phyloP scores from a whole-genome alignment of 1,140 invertebrate species.

The Prorops nasuta region DNA sequence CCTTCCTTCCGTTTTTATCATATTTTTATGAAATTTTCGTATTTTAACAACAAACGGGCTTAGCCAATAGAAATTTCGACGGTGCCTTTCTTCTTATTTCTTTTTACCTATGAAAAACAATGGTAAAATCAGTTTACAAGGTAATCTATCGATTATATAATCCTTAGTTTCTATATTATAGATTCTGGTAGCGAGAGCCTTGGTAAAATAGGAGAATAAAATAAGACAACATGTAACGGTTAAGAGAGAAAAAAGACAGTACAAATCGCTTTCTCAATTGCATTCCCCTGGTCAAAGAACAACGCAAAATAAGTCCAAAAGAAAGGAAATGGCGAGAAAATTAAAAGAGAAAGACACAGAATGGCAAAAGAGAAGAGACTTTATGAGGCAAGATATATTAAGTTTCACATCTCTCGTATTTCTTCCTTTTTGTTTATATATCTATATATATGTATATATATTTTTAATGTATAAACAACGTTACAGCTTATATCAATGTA shows the following conservation, averaged over 20 bases:
- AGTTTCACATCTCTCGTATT: no score
- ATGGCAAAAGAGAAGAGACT: slow-evolving; percentile 3
- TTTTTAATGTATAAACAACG: slow-evolving; percentile 16
- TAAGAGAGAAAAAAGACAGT: slow-evolving; percentile 13
- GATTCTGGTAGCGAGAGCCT: slow-evolving; percentile 12
- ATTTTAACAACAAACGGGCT: slow-evolving; percentile 33
- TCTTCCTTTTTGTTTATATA: not conserved
- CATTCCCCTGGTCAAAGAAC: no score
- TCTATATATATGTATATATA: slow-evolving; percentile 11
- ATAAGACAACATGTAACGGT: slow-evolving; percentile 1
- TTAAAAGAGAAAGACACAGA: no score
- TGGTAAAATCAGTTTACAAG: no score
- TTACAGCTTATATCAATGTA: slow-evolving; percentile 22
- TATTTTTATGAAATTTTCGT: no score
- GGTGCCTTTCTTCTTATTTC: no score
- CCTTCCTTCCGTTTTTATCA: no score
- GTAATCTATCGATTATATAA: slow-evolving; percentile 20
- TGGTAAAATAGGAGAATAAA: not conserved
- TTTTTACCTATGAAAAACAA: no score
- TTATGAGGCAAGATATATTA: slow-evolving; percentile 16
- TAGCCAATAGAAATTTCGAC: slow-evolving; percentile 28
- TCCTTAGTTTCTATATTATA: slow-evolving; percentile 10
- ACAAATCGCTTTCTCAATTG: no score
- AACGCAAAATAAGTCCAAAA: no score
- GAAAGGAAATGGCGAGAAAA: no score